phyloP scores from a whole-genome alignment of 2,113 vertebrate genomes.

The Aldabrachelys gigantea region DNA sequence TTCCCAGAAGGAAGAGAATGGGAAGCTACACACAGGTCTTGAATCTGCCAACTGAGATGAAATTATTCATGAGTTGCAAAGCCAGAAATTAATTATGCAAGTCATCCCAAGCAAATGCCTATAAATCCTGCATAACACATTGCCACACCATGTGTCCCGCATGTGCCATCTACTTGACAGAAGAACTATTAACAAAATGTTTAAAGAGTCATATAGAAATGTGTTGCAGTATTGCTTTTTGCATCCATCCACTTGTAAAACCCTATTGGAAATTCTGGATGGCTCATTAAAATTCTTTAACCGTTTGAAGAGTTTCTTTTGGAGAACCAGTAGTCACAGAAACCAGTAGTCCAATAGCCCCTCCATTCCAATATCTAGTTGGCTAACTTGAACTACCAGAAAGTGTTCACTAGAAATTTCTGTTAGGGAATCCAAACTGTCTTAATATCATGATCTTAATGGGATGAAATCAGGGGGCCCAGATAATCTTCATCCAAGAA shows the following conservation, averaged over 20 bases:
- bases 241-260: fast-evolving
- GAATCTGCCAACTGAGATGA: fast-evolving
- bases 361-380: too few relatives aligned
- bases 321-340: too few relatives aligned
- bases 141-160: fast-evolving
- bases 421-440: too few relatives aligned
- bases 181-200: neutral
- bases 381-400: too few relatives aligned
- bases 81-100: fast-evolving
- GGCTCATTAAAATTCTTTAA: fast-evolving
- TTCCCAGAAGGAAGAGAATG: neutral
- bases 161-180: fast-evolving
- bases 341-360: too few relatives aligned
- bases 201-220: fast-evolving
- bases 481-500: too few relatives aligned
- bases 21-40: neutral
- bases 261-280: fast-evolving
- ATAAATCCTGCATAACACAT: fast-evolving
- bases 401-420: too few relatives aligned
- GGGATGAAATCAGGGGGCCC: too few relatives aligned
- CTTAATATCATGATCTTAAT: too few relatives aligned
- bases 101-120: fast-evolving
- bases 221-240: fast-evolving
- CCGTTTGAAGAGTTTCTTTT: too few relatives aligned
- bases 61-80: fast-evolving